Evolutionary conservation across 2,113 vertebrate species (phyloP).

Genomic region (Nansenia antarctica): DNA sequence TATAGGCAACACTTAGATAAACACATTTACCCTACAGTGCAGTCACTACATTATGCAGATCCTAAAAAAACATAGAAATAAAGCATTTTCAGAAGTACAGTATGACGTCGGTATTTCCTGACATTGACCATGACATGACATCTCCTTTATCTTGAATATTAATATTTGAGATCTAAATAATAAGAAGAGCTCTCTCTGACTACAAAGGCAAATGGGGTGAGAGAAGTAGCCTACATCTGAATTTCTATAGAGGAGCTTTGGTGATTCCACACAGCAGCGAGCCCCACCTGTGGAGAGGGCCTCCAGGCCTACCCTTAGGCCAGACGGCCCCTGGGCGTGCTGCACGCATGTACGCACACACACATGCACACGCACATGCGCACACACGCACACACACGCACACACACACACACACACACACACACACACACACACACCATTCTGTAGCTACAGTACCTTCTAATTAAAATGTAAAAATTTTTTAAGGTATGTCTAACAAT

Average conservation of each 20-base stretch:
- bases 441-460: not conserved
- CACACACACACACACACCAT: not conserved
- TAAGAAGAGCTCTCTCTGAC: no score
- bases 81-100: not conserved
- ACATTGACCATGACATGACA: not conserved
- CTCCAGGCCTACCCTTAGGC: constrained; percentile 51
- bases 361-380: constrained; percentile 34
- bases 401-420: constrained; percentile 25
- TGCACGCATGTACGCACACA: constrained; percentile 14
- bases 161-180: not conserved
- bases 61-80: constrained; percentile 30
- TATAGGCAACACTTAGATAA: constrained; percentile 45
- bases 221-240: constrained; percentile 3
- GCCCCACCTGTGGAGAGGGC: constrained; percentile 25
- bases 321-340: constrained; percentile 28
- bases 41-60: constrained; percentile 34
- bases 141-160: not conserved
- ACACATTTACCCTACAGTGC: constrained; percentile 46
- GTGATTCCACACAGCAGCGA: constrained; percentile 37
- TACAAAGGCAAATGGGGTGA: constrained; percentile 27
- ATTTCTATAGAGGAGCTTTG: constrained; percentile 27
- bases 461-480: no score
- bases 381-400: constrained; percentile 22
- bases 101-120: no score
- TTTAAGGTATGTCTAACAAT: not conserved